A percentile compares a stretch with the other conserved stretches of the same genome.
Conservation (phyloP, 2,113 vertebrate genomes). For the Myrmecophaga tridactyla region DNA sequence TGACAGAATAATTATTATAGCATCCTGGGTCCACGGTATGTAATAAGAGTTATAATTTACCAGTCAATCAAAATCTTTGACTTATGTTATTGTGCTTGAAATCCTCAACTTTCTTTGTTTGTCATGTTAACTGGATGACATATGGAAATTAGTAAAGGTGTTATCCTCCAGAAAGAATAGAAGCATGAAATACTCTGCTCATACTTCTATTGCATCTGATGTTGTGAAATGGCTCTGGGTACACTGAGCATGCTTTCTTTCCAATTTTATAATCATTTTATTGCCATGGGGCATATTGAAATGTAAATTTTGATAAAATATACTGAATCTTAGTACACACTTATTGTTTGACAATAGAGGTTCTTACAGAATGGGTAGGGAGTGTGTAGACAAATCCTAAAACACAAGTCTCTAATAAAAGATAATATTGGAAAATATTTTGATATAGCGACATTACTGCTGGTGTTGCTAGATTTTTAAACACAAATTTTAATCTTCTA, state of each 20-base stretch:
- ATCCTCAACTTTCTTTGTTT: constrained; percentile 60
- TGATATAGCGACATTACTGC: neutral
- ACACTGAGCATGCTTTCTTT: neutral
- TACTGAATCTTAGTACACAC: neutral
- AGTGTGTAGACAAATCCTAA: neutral
- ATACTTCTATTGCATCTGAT: constrained; percentile 34
- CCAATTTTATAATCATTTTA: constrained; percentile 41
- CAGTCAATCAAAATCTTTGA: constrained; percentile 76
- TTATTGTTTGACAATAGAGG: neutral
- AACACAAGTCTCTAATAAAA: neutral
- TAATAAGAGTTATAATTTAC: constrained; percentile 75
- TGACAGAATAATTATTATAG: constrained; percentile 80
- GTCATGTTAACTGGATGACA: constrained; percentile 65
- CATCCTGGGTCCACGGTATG: constrained; percentile 61
- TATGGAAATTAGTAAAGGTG: constrained; percentile 66
- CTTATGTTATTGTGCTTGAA: constrained; percentile 55
- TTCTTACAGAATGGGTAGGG: neutral
- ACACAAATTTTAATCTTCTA: neutral
- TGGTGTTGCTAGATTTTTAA: neutral
- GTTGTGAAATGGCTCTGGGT: neutral
- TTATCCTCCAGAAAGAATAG: constrained; percentile 64
- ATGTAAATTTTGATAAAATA: constrained; percentile 25
- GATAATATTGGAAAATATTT: neutral
- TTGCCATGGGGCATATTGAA: neutral
- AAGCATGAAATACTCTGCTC: constrained; percentile 49